Evolutionary conservation across 2,888 invertebrate species (phyloP).

Genomic region (Machimus rusticus): DNA sequence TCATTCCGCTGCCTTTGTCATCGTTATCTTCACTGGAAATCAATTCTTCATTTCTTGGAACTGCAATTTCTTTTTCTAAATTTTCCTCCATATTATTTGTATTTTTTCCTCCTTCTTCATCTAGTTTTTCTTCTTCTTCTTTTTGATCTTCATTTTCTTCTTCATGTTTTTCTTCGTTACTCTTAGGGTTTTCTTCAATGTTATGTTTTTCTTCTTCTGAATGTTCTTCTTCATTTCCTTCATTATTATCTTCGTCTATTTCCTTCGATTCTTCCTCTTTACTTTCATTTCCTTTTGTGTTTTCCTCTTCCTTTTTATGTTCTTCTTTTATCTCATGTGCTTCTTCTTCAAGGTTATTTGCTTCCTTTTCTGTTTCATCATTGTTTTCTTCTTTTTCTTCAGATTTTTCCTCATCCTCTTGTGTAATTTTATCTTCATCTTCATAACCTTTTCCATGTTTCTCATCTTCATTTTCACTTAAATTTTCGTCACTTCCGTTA

Average conservation of each 20-base stretch:
- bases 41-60: constrained; percentile 25
- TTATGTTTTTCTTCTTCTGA: background rate
- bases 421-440: background rate
- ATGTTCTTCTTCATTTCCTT: constrained; percentile 43
- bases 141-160: constrained; percentile 40
- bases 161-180: constrained; percentile 35
- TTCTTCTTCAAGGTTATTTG: constrained; percentile 47
- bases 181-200: constrained; percentile 10
- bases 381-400: constrained; percentile 46
- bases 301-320: background rate
- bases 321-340: background rate
- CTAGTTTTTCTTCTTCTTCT: constrained; percentile 45
- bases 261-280: constrained; percentile 32
- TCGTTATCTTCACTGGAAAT: constrained; percentile 50
- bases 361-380: constrained; percentile 45
- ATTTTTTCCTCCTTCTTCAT: constrained; percentile 48
- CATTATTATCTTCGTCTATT: constrained; percentile 48
- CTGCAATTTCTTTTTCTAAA: background rate
- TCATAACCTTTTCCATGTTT: constrained; percentile 41
- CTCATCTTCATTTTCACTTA: constrained; percentile 47
- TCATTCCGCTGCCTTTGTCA: constrained; percentile 30
- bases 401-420: constrained; percentile 48
- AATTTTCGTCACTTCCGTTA: constrained; percentile 44
- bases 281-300: background rate
- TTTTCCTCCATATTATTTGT: constrained; percentile 16